Evolutionary conservation across 2,888 invertebrate species (phyloP).

Genomic region (Hirtodrosophila trivittata): DNA sequence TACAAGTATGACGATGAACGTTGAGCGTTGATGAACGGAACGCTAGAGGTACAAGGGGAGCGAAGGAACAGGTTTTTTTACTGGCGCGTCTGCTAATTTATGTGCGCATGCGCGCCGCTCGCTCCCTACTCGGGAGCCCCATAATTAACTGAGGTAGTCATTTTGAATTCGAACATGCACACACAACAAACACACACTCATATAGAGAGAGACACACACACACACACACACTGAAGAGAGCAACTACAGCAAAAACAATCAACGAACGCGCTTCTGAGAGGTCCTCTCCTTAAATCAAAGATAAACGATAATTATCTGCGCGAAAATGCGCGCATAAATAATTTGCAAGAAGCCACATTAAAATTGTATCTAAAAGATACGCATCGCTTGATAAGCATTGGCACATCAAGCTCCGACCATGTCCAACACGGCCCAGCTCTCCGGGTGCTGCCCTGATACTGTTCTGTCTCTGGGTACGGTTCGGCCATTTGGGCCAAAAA

Average conservation of each 20-base stretch:
- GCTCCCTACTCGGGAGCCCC: slow-evolving; percentile 82
- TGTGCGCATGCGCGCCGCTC: slow-evolving; percentile 73
- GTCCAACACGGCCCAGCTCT: slow-evolving; percentile 19
- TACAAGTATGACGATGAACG: not conserved
- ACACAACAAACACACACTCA: slow-evolving; percentile 25
- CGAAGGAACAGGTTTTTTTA: slow-evolving; percentile 60
- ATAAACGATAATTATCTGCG: slow-evolving; percentile 83
- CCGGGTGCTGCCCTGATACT: no score
- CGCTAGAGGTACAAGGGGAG: slow-evolving; percentile 1
- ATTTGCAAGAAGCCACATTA: slow-evolving; percentile 81
- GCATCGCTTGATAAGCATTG: slow-evolving; percentile 62
- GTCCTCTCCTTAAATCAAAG: slow-evolving; percentile 81
- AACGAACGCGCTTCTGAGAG: slow-evolving; percentile 55
- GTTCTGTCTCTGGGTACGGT: no score
- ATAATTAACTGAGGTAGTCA: slow-evolving; percentile 82
- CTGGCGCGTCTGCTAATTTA: slow-evolving; percentile 69
- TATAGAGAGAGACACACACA: no score
- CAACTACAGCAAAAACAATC: slow-evolving; percentile 49
- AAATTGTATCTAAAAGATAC: slow-evolving; percentile 80
- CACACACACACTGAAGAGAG: slow-evolving; percentile 24
- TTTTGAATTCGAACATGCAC: slow-evolving; percentile 73
- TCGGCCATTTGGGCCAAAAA: not conserved
- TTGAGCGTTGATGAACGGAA: not conserved
- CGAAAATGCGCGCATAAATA: slow-evolving; percentile 81
- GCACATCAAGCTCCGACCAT: slow-evolving; percentile 27